These are phyloP conservation scores for Augiades crinisus DNA, from an alignment of 2,888 invertebrate genomes.

Conservation along the genomic window DNA sequence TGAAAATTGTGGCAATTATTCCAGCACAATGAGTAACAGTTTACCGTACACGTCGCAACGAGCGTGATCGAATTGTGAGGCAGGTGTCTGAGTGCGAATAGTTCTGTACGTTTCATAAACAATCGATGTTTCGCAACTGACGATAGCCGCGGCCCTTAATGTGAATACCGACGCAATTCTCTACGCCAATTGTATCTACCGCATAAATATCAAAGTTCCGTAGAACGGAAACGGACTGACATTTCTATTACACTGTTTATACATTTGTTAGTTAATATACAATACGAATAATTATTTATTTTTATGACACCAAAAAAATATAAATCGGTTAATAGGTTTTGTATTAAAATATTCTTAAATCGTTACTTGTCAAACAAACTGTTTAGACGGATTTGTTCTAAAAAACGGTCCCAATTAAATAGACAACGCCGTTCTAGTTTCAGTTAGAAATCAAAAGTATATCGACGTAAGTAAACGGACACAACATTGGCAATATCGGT, in stretches of 20 bases:
- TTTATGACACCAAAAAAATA: too few relatives aligned
- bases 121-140: conserved; percentile 52
- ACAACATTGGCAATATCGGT: conserved; percentile 12
- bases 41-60: conserved; percentile 13
- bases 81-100: conserved; percentile 23
- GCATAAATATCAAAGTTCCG: conserved; percentile 14
- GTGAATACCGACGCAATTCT: conserved; percentile 17
- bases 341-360: too few relatives aligned
- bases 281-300: too few relatives aligned
- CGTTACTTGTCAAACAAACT: too few relatives aligned
- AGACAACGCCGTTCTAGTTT: background rate
- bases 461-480: conserved; percentile 4
- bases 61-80: conserved; percentile 18
- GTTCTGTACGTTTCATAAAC: conserved; percentile 42
- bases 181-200: conserved; percentile 1
- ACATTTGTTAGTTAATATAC: too few relatives aligned
- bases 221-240: conserved; percentile 4
- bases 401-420: too few relatives aligned
- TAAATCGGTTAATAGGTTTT: too few relatives aligned
- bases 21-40: conserved; percentile 21
- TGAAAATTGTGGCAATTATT: conserved; percentile 26
- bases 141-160: conserved; percentile 44
- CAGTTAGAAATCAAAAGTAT: conserved; percentile 19
- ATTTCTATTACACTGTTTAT: conserved; percentile 1
- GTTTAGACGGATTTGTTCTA: too few relatives aligned